Conservation (phyloP, 2,888 invertebrate species). For the Spilarctia lutea region DNA sequence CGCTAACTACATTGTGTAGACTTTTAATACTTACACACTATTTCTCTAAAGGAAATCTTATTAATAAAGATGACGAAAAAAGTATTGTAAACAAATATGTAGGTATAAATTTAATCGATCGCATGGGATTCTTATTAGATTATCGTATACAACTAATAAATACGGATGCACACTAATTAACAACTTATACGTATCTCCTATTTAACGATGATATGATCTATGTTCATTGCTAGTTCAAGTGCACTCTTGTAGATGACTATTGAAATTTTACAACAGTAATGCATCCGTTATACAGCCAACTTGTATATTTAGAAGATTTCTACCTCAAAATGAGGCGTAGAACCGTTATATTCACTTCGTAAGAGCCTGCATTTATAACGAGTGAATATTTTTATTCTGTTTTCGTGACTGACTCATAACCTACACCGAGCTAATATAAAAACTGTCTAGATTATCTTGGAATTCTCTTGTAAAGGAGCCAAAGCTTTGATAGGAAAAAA, state of each 20-base stretch:
- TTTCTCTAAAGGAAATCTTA: slow-evolving; percentile 61
- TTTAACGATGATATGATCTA: slow-evolving; percentile 33
- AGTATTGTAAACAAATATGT: slow-evolving; percentile 68
- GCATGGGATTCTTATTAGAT: slow-evolving; percentile 73
- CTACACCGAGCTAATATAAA: slow-evolving; percentile 7
- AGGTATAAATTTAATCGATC: slow-evolving; percentile 62
- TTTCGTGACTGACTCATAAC: slow-evolving; percentile 16
- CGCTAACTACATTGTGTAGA: slow-evolving; percentile 50
- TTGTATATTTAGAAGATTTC: slow-evolving; percentile 17
- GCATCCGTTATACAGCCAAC: slow-evolving; percentile 27
- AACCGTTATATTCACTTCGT: slow-evolving; percentile 20
- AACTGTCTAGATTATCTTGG: slow-evolving; percentile 4
- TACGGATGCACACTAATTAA: slow-evolving; percentile 39
- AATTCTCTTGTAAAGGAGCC: neutral
- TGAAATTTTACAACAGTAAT: slow-evolving; percentile 32
- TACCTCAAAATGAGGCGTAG: slow-evolving; percentile 15
- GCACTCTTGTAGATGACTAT: slow-evolving; percentile 26
- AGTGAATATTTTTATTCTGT: slow-evolving; percentile 19
- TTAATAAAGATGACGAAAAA: slow-evolving; percentile 63
- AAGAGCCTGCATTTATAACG: slow-evolving; percentile 8
- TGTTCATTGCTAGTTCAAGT: slow-evolving; percentile 33
- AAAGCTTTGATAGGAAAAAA: neutral
- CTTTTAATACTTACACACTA: slow-evolving; percentile 46
- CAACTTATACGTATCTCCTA: slow-evolving; percentile 31
- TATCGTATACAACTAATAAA: slow-evolving; percentile 55